A percentile compares a stretch with the other conserved stretches of the same genome.
Evolutionary conservation across 2,888 invertebrate species (phyloP).

Genomic region (Xylota segnis): DNA sequence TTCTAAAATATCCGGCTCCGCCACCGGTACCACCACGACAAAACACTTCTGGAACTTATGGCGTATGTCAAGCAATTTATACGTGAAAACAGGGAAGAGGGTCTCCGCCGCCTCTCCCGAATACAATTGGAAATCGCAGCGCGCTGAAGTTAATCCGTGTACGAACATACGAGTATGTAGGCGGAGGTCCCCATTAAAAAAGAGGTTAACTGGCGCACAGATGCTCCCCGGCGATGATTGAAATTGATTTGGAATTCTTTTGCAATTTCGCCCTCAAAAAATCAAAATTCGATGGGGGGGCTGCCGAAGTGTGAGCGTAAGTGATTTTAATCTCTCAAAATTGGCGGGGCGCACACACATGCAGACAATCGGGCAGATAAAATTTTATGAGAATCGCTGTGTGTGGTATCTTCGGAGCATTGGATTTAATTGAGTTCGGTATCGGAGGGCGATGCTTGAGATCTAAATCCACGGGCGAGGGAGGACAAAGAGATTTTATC

Average conservation of each 20-base stretch:
- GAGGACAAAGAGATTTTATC: conserved; percentile 60
- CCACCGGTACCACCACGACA: neutral
- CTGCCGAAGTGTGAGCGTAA: conserved; percentile 45
- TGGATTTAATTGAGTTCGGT: conserved; percentile 48
- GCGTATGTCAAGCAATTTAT: conserved; percentile 55
- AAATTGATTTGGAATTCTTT: conserved; percentile 70
- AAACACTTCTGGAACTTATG: conserved; percentile 47
- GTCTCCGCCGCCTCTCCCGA: neutral
- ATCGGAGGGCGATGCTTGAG: conserved; percentile 6
- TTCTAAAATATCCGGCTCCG: conserved; percentile 60
- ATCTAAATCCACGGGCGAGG: conserved; percentile 14
- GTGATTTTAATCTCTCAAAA: conserved; percentile 73
- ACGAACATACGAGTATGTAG: conserved; percentile 21
- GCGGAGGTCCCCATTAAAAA: conserved; percentile 35
- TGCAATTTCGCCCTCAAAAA: conserved; percentile 18
- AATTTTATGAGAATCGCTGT: conserved; percentile 59
- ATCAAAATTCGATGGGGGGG: conserved; percentile 33
- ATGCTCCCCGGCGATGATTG: conserved; percentile 63
- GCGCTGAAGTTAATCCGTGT: conserved; percentile 30
- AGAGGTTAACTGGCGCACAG: conserved; percentile 47
- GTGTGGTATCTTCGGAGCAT: conserved; percentile 32
- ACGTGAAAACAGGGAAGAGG: conserved; percentile 22
- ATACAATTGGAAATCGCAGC: conserved; percentile 27
- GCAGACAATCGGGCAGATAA: conserved; percentile 62
- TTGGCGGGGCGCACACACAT: conserved; percentile 43